Percentiles rank a stretch among this genome's conserved stretches.
Evolutionary conservation across 2,888 invertebrate species (phyloP).

Genomic region (Aphidius colemani): DNA sequence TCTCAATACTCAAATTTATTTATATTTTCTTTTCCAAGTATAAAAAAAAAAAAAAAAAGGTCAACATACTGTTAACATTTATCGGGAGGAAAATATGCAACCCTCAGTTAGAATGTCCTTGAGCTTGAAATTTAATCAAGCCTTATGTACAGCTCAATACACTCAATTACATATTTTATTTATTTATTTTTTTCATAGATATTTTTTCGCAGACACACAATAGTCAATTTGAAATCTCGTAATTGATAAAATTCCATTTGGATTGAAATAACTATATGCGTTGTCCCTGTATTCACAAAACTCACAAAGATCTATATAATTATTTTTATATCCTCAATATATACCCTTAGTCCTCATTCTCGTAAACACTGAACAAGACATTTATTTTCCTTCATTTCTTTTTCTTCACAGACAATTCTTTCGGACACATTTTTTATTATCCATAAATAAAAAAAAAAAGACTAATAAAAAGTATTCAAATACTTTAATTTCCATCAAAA

Average conservation of each 20-base stretch:
- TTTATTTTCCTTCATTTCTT: too few species aligned
- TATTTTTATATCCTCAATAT: too few species aligned
- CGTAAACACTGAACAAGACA: too few species aligned
- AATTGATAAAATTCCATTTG: not conserved
- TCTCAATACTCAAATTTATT: not conserved
- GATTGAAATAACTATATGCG: not conserved
- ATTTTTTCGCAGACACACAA: not conserved
- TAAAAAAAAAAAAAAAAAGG: not conserved
- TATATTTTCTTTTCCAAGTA: not conserved
- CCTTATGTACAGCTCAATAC: conserved; percentile 51
- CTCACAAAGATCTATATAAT: too few species aligned
- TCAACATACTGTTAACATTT: not conserved
- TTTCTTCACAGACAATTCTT: too few species aligned
- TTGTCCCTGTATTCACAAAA: not conserved
- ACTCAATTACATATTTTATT: conserved; percentile 53
- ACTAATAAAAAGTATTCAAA: too few species aligned
- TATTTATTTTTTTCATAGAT: conserved; percentile 13
- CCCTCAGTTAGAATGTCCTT: not conserved
- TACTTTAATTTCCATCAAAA: too few species aligned
- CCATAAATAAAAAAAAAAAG: too few species aligned
- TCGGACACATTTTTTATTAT: too few species aligned
- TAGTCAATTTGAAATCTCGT: not conserved
- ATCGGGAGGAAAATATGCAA: not conserved
- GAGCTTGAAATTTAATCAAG: conserved; percentile 48
- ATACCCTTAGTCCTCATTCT: too few species aligned